phyloP scores from a whole-genome alignment of 2,113 vertebrate species.

The Campylomormyrus tamandua region DNA sequence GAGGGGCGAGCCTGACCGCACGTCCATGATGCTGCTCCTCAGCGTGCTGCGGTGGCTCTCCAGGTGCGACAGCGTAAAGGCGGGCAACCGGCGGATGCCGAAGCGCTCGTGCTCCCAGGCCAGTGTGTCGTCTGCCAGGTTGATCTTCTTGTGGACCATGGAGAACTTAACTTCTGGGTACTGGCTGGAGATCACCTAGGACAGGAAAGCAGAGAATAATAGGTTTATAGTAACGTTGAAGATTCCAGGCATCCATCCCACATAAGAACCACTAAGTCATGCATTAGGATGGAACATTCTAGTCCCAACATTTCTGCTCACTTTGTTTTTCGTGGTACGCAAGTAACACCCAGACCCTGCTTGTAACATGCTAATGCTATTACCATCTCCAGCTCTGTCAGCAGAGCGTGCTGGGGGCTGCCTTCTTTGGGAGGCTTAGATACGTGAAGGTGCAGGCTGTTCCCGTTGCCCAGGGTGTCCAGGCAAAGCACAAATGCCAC shows the following conservation, averaged over 20 bases:
- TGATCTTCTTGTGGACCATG: conserved; percentile 99
- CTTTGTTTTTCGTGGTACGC: background rate
- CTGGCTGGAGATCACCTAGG: conserved; percentile 73
- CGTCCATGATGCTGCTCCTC: conserved; percentile 93
- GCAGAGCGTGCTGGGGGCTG: conserved; percentile 76
- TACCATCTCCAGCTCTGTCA: conserved; percentile 85
- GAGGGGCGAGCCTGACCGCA: conserved; percentile 72
- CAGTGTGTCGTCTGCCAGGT: conserved; percentile 90
- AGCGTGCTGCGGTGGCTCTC: conserved; percentile 82
- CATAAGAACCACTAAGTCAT: background rate
- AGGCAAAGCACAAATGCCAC: conserved; percentile 95
- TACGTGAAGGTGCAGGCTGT: conserved; percentile 83
- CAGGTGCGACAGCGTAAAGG: conserved; percentile 90
- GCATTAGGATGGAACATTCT: background rate
- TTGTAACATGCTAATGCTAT: background rate
- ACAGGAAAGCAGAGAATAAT: background rate
- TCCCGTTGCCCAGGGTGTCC: conserved; percentile 81
- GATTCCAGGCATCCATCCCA: background rate
- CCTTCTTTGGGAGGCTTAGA: conserved; percentile 94
- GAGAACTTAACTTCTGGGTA: conserved; percentile 87
- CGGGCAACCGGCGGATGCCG: conserved; percentile 86
- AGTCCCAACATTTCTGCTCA: background rate
- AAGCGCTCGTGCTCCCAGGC: conserved; percentile 98
- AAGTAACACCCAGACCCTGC: background rate
- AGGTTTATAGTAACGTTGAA: background rate